Evolutionary conservation across 2,113 vertebrate genomes (phyloP).

Genomic region (Tachycineta bicolor): DNA sequence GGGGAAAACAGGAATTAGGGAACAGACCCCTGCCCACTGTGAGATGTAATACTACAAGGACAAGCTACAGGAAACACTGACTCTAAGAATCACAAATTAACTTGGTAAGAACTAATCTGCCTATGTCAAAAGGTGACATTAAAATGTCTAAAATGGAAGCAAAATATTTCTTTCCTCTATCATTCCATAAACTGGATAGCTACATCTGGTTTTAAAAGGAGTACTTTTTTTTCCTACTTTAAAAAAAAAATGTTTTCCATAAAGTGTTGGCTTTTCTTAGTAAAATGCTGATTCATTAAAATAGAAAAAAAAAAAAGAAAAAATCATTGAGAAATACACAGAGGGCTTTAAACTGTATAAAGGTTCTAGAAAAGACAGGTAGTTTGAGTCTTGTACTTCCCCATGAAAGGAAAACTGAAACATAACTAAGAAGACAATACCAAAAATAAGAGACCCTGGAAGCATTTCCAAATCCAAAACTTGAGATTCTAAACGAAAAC

Average conservation of each 20-base stretch:
- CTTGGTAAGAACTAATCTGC: background rate
- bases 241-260: background rate
- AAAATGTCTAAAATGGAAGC: background rate
- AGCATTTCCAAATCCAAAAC: background rate
- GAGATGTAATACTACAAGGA: background rate
- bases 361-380: background rate
- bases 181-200: background rate
- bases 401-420: background rate
- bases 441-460: background rate
- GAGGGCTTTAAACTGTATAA: background rate
- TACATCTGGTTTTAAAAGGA: background rate
- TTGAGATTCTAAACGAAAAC: background rate
- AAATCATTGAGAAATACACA: background rate
- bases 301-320: background rate
- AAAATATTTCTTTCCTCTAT: background rate
- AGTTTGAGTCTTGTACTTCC: background rate
- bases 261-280: background rate
- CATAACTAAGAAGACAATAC: accelerated
- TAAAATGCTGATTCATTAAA: background rate
- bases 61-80: background rate
- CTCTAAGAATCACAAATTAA: background rate
- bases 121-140: background rate
- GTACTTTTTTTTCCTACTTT: background rate
- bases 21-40: background rate
- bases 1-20: background rate